Base-by-base conservation (phyloP, 2,113 vertebrate genomes). In the Mionectes macconnelli region DNA sequence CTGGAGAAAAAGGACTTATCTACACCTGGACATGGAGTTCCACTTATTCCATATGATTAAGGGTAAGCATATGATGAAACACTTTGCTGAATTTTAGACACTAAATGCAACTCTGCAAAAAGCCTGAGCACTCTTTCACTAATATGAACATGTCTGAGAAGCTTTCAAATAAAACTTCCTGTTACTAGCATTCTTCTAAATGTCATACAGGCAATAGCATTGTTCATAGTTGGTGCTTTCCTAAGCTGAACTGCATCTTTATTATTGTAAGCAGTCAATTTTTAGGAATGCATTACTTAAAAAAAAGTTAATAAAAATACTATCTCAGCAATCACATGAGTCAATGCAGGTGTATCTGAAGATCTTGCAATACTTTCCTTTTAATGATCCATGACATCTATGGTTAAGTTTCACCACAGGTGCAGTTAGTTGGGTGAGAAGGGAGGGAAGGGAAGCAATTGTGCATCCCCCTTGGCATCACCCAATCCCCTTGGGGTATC, bases 251-350 rank as follows among this genome's bases (percentile, higher is more conserved):
- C 39, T 24, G 10, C 10, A 33, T 75, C 28, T 62, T 77, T 69
- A 53, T 80, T 72, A n/a, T 70, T 81, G 87, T 64, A 62, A 76
- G 72, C 45, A 93, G 80, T 50, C 80, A 14, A 20, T 95, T 80
- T 95, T 64, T 74, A 68, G 85, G 56, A 94, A 95, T 37, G 69
- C 84, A 64, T 17, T 95, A 21, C 27, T 63, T 49, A 4, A 21
- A 35, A 62, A 47, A 49, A 35, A 1, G 5, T 25, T 22, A 62
- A 16, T 24, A 59, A 45, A 80, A 77, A 17, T 14, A 27, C 9
- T 28, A 5, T 24, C 24, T 70, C 50, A 70, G 35, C 18, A 83
- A 39, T 8, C 8, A 17, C 14, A 8, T 7, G 9, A 81, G 33
- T 9, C 53, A n/a, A 1, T 14, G 30, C 24, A 73, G 27, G 5